These are phyloP conservation scores for Rhinichthys osculus DNA, from an alignment of 2,797 vertebrate species.

Conservation along the genomic window DNA sequence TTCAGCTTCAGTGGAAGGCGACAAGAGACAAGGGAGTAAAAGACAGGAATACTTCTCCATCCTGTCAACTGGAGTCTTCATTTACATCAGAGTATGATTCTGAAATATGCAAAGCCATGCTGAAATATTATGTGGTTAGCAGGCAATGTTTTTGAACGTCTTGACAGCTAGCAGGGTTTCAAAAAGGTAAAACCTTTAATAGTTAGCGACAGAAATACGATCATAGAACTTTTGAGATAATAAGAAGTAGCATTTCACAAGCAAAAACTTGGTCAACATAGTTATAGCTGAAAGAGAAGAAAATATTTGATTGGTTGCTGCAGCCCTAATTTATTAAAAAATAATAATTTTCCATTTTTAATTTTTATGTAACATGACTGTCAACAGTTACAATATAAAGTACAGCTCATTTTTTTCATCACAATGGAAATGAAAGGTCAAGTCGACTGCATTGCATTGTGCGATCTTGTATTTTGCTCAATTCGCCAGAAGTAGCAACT, in stretches of 20 bases:
- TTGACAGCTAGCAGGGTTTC: not conserved
- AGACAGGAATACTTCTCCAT: not conserved
- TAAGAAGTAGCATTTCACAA: not conserved
- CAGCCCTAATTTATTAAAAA: too few species aligned
- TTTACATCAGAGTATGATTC: not conserved
- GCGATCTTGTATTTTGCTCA: not conserved
- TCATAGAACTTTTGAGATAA: not conserved
- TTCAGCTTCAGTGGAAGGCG: not conserved
- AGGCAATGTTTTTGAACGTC: not conserved
- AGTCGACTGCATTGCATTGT: not conserved
- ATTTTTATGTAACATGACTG: not conserved
- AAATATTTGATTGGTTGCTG: not conserved
- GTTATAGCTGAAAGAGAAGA: not conserved
- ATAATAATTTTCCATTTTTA: not conserved
- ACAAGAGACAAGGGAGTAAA: not conserved
- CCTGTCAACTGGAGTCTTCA: not conserved
- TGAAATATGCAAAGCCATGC: slow-evolving; percentile 14
- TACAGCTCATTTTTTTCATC: not conserved
- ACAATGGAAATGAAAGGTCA: not conserved
- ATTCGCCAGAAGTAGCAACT: not conserved
- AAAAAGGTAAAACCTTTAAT: not conserved
- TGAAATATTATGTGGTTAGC: not conserved
- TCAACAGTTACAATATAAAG: not conserved
- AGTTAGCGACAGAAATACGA: not conserved
- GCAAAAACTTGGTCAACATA: not conserved